These are phyloP conservation scores for Albula glossodonta DNA, from an alignment of 2,113 vertebrate species.

Conservation along the genomic window DNA sequence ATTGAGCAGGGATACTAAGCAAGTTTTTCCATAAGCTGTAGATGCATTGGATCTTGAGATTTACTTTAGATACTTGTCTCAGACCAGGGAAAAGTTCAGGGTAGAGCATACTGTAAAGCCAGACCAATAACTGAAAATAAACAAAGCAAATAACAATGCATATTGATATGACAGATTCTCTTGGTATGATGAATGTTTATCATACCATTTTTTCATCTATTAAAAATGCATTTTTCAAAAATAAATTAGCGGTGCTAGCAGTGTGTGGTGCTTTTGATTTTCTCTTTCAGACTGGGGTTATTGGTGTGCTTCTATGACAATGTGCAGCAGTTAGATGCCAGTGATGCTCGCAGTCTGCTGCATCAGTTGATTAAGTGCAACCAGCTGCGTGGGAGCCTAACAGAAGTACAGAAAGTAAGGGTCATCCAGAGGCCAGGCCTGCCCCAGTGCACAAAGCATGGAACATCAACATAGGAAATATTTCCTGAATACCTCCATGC, in stretches of 20 bases:
- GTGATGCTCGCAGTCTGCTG: slow-evolving; percentile 69
- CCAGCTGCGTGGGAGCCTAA: slow-evolving; percentile 67
- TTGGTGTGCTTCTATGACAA: slow-evolving; percentile 77
- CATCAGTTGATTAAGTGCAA: slow-evolving; percentile 82
- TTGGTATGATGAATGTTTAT: background rate
- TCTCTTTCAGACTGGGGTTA: slow-evolving; percentile 67
- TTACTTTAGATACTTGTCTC: background rate
- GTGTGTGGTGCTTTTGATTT: background rate
- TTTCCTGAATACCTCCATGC: background rate
- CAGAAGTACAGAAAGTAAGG: slow-evolving; percentile 69
- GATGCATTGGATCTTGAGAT: background rate
- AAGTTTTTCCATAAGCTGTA: background rate
- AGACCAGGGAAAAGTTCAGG: too few species aligned
- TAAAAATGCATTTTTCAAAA: background rate
- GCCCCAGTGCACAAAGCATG: background rate
- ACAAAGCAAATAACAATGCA: too few species aligned
- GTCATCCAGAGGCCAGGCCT: background rate
- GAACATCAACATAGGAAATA: background rate
- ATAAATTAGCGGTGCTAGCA: background rate
- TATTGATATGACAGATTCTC: background rate
- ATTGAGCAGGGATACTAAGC: background rate
- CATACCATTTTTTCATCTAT: background rate
- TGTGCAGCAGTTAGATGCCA: slow-evolving; percentile 63
- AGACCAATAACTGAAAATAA: background rate
- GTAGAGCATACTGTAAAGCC: too few species aligned